These are phyloP conservation scores for Drosophila acutilabella DNA, from an alignment of 2,888 invertebrate species.

Conservation along the genomic window DNA sequence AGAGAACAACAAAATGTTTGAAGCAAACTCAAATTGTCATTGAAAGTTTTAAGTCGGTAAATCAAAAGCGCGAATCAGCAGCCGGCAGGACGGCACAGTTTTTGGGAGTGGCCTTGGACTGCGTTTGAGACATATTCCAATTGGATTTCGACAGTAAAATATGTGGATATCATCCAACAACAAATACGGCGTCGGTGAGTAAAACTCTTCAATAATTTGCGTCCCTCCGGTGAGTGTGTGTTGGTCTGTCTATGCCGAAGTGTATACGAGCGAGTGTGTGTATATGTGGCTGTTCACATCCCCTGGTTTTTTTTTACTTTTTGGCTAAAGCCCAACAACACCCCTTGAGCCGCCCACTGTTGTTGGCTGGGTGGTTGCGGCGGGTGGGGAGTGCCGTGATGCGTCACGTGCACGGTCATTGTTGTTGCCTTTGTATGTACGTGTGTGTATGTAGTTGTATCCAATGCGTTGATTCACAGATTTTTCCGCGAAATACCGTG, in stretches of 20 bases:
- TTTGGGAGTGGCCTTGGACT: conserved; percentile 61
- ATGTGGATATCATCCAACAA: conserved; percentile 85
- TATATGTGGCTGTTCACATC: conserved; percentile 42
- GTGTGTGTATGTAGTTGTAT: conserved; percentile 51
- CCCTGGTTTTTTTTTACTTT: conserved; percentile 26
- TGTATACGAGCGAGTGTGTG: conserved; percentile 12
- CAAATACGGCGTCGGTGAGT: conserved; percentile 85
- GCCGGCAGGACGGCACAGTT: conserved; percentile 32
- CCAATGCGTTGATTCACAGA: conserved; percentile 69
- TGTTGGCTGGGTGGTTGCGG: background rate
- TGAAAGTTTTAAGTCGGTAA: conserved; percentile 37
- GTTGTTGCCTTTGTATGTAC: conserved; percentile 43
- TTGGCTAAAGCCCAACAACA: conserved; percentile 48
- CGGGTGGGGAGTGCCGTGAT: conserved; percentile 30
- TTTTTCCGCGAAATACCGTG: conserved; percentile 75
- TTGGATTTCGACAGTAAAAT: conserved; percentile 53
- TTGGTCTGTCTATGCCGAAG: background rate
- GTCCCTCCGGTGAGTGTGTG: conserved; percentile 14
- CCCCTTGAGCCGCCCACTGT: conserved; percentile 24
- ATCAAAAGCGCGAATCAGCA: conserved; percentile 25
- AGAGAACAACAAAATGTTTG: conserved; percentile 53
- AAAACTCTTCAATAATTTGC: conserved; percentile 39
- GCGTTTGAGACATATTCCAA: conserved; percentile 40
- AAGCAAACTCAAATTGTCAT: conserved; percentile 40
- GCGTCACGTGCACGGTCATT: conserved; percentile 73